phyloP scores from a whole-genome alignment of 2,888 invertebrate genomes.

The Callyntrura sp. region DNA sequence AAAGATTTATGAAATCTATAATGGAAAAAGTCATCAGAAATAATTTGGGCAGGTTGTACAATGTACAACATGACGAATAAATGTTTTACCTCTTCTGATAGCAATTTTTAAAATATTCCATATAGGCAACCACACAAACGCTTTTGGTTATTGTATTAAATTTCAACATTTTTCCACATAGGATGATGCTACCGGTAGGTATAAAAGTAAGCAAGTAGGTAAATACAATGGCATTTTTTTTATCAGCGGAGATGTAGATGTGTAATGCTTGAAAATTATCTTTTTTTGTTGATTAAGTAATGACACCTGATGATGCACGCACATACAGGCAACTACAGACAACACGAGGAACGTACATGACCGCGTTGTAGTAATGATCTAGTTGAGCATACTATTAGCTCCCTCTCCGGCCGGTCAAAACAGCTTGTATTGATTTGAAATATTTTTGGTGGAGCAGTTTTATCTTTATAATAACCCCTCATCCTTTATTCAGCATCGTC shows the following conservation, averaged over 20 bases:
- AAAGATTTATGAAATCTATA: too few species aligned
- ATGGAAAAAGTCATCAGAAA: not conserved
- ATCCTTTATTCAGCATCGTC: too few species aligned
- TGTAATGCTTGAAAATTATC: not conserved
- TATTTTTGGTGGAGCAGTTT: constrained; percentile 43
- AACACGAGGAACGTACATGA: too few species aligned
- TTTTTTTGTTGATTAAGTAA: constrained; percentile 37
- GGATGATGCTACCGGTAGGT: not conserved
- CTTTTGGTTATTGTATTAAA: not conserved
- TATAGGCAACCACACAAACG: not conserved
- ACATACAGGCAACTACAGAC: too few species aligned
- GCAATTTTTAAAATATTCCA: too few species aligned
- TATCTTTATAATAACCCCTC: not conserved
- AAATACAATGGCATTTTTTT: not conserved
- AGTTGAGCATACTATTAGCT: constrained; percentile 3
- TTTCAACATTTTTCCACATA: not conserved
- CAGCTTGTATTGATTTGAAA: not conserved
- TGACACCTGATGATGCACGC: constrained; percentile 41
- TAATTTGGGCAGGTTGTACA: too few species aligned
- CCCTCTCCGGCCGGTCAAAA: not conserved
- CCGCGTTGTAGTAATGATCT: not conserved
- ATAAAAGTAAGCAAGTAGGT: not conserved
- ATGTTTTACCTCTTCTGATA: not conserved
- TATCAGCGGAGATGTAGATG: not conserved
- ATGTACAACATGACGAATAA: too few species aligned